Evolutionary conservation across 1,140 invertebrate genomes (phyloP).

Genomic region (Drosophila pallidifrons): DNA sequence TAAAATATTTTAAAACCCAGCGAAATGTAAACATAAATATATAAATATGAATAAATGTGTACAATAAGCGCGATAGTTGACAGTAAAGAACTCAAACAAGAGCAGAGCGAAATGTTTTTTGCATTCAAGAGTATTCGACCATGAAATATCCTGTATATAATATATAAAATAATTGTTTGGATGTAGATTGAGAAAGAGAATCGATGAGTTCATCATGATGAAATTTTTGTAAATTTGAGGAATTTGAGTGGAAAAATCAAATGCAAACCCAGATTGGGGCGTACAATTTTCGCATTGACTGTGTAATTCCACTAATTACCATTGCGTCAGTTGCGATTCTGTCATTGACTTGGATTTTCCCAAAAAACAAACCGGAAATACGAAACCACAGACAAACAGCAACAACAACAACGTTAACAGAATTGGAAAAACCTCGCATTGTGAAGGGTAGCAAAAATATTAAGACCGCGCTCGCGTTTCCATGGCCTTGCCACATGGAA

Average conservation of each 20-base stretch:
- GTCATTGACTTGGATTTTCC: slow-evolving; percentile 48
- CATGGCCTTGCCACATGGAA: slow-evolving; percentile 40
- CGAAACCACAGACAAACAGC: slow-evolving; percentile 18
- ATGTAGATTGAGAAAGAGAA: no score
- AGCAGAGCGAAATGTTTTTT: neutral
- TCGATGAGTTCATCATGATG: no score
- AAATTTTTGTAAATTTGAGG: no score
- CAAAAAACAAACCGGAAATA: slow-evolving; percentile 34
- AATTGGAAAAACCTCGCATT: slow-evolving; percentile 13
- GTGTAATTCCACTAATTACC: slow-evolving; percentile 28
- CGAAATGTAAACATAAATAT: slow-evolving; percentile 22
- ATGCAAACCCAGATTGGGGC: neutral
- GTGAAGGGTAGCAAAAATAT: slow-evolving; percentile 33
- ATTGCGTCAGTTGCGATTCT: slow-evolving; percentile 25
- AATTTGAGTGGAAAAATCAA: no score
- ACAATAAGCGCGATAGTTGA: slow-evolving; percentile 15
- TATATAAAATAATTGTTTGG: no score
- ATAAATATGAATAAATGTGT: slow-evolving; percentile 6
- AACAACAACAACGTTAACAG: neutral
- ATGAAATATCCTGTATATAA: neutral
- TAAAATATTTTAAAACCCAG: slow-evolving; percentile 18
- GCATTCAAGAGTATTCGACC: neutral
- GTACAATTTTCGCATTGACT: slow-evolving; percentile 14
- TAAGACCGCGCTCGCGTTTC: slow-evolving; percentile 37
- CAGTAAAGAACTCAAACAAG: slow-evolving; percentile 5